Evolutionary conservation across 2,113 vertebrate species (phyloP).

Genomic region (Vimba vimba): DNA sequence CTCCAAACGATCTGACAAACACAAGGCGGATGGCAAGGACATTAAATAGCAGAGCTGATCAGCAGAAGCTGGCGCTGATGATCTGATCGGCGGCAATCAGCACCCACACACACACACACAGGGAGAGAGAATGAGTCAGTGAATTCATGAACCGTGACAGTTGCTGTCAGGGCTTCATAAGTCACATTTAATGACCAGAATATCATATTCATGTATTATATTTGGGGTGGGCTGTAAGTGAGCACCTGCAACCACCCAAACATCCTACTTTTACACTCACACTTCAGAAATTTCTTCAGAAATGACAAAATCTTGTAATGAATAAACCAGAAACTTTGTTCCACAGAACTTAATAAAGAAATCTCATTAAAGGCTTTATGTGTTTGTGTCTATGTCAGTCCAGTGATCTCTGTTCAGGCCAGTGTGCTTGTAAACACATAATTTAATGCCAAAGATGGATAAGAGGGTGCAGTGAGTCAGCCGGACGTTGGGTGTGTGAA

Average conservation of each 20-base stretch:
- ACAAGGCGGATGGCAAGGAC: too few species aligned
- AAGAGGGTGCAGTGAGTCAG: slow-evolving; percentile 52
- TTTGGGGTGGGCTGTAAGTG: too few species aligned
- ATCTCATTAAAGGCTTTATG: not conserved
- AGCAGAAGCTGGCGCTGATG: too few species aligned
- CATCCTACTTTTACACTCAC: not conserved
- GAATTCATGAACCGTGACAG: too few species aligned
- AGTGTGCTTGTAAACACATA: slow-evolving; percentile 15
- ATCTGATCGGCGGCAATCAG: too few species aligned
- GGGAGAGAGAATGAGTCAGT: too few species aligned
- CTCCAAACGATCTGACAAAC: too few species aligned
- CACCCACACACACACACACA: too few species aligned
- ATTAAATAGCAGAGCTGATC: too few species aligned
- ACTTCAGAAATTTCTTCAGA: not conserved
- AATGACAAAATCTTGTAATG: not conserved
- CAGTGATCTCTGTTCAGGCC: not conserved
- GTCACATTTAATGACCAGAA: too few species aligned
- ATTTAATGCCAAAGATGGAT: not conserved
- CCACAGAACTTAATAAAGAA: not conserved
- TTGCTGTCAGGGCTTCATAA: too few species aligned
- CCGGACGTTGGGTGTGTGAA: slow-evolving; percentile 53
- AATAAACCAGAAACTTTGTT: not conserved
- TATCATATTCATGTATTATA: too few species aligned
- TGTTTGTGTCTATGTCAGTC: not conserved
- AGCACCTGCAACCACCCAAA: not conserved